phyloP scores from a whole-genome alignment of 1,140 invertebrate species.

The Magallana gigas region DNA sequence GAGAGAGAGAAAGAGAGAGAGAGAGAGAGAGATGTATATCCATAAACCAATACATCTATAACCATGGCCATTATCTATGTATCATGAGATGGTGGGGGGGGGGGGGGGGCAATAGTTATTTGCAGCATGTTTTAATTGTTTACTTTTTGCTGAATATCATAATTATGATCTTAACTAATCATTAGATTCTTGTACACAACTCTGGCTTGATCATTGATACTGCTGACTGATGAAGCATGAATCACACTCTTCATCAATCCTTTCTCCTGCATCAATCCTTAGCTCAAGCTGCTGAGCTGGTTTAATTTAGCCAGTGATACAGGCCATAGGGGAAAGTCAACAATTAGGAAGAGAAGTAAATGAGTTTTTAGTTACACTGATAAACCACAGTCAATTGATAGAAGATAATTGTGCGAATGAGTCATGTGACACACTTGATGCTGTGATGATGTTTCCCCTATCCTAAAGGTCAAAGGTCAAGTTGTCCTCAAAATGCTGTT shows the following conservation, averaged over 20 bases:
- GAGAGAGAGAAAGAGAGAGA: too few species aligned
- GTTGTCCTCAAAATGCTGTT: background rate
- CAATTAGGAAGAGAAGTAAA: slow-evolving; percentile 8
- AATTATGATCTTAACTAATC: too few species aligned
- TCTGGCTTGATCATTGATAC: background rate
- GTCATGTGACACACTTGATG: slow-evolving; percentile 32
- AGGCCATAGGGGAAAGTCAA: slow-evolving; percentile 4
- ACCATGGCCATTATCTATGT: too few species aligned
- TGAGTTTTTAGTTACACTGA: slow-evolving; percentile 34
- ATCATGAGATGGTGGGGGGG: too few species aligned
- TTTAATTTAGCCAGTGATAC: background rate
- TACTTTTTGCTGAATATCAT: too few species aligned
- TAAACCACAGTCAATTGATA: slow-evolving; percentile 23
- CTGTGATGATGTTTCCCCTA: background rate
- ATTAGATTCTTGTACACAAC: too few species aligned
- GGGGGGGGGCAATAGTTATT: too few species aligned
- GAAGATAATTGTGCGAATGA: slow-evolving; percentile 15
- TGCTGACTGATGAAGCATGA: background rate
- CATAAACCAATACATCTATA: too few species aligned
- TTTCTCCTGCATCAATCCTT: too few species aligned
- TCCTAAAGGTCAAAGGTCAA: background rate
- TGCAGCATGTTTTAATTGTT: too few species aligned
- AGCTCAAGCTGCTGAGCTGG: background rate
- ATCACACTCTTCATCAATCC: background rate
- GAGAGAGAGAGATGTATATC: too few species aligned